Evolutionary conservation across 2,797 vertebrate genomes (phyloP).

Genomic region (Melanotaenia trifasciata): DNA sequence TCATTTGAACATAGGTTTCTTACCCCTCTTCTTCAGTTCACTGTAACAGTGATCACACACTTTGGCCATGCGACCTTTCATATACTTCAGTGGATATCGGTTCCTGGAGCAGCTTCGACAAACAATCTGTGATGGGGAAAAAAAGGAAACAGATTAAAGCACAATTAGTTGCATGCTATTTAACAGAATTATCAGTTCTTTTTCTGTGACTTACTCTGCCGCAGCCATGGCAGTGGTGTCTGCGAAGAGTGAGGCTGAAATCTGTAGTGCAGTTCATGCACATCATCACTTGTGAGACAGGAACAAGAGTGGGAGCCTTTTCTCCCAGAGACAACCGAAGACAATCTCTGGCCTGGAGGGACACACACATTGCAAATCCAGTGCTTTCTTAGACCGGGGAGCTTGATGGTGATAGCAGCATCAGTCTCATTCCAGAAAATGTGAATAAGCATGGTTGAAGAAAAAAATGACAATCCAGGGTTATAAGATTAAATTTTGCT

Average conservation of each 20-base stretch:
- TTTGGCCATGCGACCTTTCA: slow-evolving; percentile 94
- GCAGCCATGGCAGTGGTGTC: slow-evolving; percentile 95
- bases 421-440: background rate
- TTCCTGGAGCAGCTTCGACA: slow-evolving; percentile 95
- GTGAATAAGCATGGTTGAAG: background rate
- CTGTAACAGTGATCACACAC: slow-evolving; percentile 93
- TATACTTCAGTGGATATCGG: slow-evolving; percentile 95
- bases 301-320: slow-evolving; percentile 91
- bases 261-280: slow-evolving; percentile 98
- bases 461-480: background rate
- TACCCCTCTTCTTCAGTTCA: slow-evolving; percentile 91
- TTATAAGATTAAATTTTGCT: slow-evolving; percentile 15
- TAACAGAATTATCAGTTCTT: background rate
- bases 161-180: background rate
- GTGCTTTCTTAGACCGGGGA: background rate
- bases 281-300: slow-evolving; percentile 93
- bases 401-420: background rate
- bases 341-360: slow-evolving; percentile 85
- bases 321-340: slow-evolving; percentile 88
- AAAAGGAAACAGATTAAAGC: slow-evolving; percentile 5
- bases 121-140: slow-evolving; percentile 86
- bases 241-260: slow-evolving; percentile 92
- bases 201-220: slow-evolving; percentile 86
- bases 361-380: slow-evolving; percentile 3
- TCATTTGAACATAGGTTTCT: slow-evolving; percentile 3